Conservation (phyloP, 2,797 vertebrate species). For the Morus bassanus region DNA sequence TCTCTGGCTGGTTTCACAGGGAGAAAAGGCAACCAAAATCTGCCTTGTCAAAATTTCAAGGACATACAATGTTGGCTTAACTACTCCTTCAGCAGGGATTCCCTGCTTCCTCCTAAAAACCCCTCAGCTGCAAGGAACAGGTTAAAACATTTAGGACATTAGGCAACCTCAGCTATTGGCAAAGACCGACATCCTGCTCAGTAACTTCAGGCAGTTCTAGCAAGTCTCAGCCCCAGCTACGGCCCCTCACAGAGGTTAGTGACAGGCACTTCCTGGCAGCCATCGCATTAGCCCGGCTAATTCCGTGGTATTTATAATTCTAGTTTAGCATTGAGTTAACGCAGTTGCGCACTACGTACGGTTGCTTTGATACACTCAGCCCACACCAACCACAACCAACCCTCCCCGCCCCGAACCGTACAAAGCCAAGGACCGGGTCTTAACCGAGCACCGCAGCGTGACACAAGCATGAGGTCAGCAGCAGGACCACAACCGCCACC, state of each 20-base stretch:
- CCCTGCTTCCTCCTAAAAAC: background rate
- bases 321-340: background rate
- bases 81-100: background rate
- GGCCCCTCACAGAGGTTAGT: background rate
- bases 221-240: background rate
- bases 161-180: background rate
- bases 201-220: background rate
- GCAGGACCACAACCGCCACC: background rate
- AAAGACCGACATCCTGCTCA: slow-evolving; percentile 1
- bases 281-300: fast-evolving
- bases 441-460: no score
- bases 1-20: background rate
- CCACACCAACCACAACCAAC: background rate
- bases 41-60: background rate
- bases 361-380: background rate
- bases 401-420: background rate
- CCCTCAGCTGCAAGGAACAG: background rate
- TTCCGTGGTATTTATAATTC: background rate
- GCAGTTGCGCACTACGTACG: fast-evolving
- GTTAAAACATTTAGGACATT: background rate
- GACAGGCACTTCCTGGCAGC: background rate
- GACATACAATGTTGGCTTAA: fast-evolving
- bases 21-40: background rate
- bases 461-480: background rate
- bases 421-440: background rate